phyloP scores from a whole-genome alignment of 2,797 vertebrate genomes.

The Pseudochromis fuscus region DNA sequence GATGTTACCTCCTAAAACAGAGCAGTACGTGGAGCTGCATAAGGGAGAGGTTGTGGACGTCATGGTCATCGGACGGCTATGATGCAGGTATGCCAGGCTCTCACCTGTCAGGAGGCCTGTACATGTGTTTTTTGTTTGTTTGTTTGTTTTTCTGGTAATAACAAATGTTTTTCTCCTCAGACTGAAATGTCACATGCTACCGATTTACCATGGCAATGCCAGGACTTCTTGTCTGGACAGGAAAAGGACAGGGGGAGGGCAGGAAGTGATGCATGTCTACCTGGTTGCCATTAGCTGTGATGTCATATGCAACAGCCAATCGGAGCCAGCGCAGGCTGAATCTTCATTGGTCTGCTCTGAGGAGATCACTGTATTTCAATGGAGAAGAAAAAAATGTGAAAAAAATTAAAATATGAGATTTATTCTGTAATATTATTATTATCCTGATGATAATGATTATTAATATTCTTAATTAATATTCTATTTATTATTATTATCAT shows the following conservation, averaged over 20 bases:
- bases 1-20: slow-evolving; percentile 99
- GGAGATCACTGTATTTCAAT: slow-evolving; percentile 91
- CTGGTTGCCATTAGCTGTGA: slow-evolving; percentile 97
- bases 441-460: slow-evolving; percentile 86
- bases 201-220: slow-evolving; percentile 76
- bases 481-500: slow-evolving; percentile 86
- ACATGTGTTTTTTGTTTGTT: too few species aligned
- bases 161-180: slow-evolving; percentile 58
- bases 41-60: slow-evolving; percentile 99
- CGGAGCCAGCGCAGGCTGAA: slow-evolving; percentile 88
- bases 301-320: slow-evolving; percentile 99
- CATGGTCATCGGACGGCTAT: slow-evolving; percentile 99
- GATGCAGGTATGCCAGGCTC: slow-evolving; percentile 83
- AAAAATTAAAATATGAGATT: slow-evolving; percentile 90
- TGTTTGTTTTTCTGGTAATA: neutral
- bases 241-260: slow-evolving; percentile 78
- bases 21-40: slow-evolving; percentile 99
- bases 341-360: slow-evolving; percentile 89
- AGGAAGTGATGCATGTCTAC: slow-evolving; percentile 97
- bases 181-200: slow-evolving; percentile 71
- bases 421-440: slow-evolving; percentile 96
- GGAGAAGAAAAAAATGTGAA: slow-evolving; percentile 91
- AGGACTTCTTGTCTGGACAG: slow-evolving; percentile 78
- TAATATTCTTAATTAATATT: slow-evolving; percentile 87
- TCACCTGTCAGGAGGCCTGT: neutral